A percentile compares a stretch with the other conserved stretches of the same genome.
Evolutionary conservation across 2,888 invertebrate genomes (phyloP).

Genomic region (Nemotelus pantherinus): DNA sequence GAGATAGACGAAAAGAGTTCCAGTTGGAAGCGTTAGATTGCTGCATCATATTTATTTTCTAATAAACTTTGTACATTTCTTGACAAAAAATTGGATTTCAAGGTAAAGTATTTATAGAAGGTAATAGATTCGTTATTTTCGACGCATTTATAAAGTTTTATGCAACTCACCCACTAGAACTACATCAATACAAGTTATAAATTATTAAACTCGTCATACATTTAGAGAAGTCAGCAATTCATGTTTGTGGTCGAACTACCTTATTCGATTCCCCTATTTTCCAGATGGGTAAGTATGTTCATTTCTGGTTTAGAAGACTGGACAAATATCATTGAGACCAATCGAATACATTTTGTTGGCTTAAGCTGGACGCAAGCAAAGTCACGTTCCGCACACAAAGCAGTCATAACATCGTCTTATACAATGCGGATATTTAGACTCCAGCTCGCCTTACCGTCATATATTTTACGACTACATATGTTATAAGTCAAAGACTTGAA

Average conservation of each 20-base stretch:
- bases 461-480: background rate
- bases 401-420: conserved; percentile 30
- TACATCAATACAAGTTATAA: too few species aligned
- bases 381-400: conserved; percentile 44
- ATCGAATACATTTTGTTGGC: conserved; percentile 38
- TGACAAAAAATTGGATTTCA: background rate
- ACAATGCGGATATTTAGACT: conserved; percentile 27
- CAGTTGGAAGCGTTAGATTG: background rate
- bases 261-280: too few species aligned
- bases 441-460: background rate
- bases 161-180: too few species aligned
- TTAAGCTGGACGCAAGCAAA: conserved; percentile 32
- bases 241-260: too few species aligned
- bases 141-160: too few species aligned
- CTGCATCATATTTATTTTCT: background rate
- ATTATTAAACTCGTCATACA: too few species aligned
- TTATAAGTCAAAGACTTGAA: too few species aligned
- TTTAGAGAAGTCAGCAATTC: too few species aligned
- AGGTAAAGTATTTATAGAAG: background rate
- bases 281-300: too few species aligned
- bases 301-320: conserved; percentile 1
- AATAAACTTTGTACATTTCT: too few species aligned
- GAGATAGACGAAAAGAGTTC: background rate
- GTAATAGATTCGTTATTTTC: too few species aligned
- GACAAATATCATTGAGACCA: conserved; percentile 44